These are phyloP conservation scores for Scaptomyza parva DNA, from an alignment of 2,888 invertebrate species.

Conservation along the genomic window DNA sequence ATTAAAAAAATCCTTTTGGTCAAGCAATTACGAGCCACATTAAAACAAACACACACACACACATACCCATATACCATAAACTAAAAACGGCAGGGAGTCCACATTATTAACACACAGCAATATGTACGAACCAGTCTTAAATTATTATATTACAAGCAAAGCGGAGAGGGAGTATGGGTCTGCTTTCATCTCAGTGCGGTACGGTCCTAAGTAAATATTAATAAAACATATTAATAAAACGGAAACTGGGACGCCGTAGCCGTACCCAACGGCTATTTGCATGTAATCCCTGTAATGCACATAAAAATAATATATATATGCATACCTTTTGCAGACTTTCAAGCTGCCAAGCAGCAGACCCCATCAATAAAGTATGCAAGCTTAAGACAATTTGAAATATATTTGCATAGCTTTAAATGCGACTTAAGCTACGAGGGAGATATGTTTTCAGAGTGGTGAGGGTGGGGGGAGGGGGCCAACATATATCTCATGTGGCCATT, in stretches of 20 bases:
- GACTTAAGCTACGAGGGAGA: conserved; percentile 33
- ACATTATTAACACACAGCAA: conserved; percentile 73
- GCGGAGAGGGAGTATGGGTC: neutral
- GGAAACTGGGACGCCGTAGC: conserved; percentile 54
- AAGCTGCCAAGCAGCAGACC: conserved; percentile 9
- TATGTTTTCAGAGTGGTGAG: too few relatives aligned
- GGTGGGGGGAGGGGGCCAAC: neutral
- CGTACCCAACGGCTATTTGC: conserved; percentile 70
- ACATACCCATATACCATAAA: conserved; percentile 13
- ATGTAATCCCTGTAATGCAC: conserved; percentile 78
- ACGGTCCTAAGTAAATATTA: conserved; percentile 77
- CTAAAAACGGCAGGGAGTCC: conserved; percentile 13
- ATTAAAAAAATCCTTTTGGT: conserved; percentile 81
- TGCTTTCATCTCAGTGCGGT: conserved; percentile 66
- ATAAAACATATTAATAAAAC: conserved; percentile 81
- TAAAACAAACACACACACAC: conserved; percentile 68
- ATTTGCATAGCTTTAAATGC: conserved; percentile 60
- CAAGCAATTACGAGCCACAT: conserved; percentile 78
- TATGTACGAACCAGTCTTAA: conserved; percentile 46
- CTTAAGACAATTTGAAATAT: conserved; percentile 60
- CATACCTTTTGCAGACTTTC: conserved; percentile 26
- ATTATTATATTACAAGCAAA: conserved; percentile 47
- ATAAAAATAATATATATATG: conserved; percentile 41
- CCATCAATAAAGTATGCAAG: conserved; percentile 41
- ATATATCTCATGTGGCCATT: conserved; percentile 58